Evolutionary conservation across 2,888 invertebrate species (phyloP), one percentile per base, ranked within the genome.

Genomic region (Nematopogon swammerdamellus): DNA sequence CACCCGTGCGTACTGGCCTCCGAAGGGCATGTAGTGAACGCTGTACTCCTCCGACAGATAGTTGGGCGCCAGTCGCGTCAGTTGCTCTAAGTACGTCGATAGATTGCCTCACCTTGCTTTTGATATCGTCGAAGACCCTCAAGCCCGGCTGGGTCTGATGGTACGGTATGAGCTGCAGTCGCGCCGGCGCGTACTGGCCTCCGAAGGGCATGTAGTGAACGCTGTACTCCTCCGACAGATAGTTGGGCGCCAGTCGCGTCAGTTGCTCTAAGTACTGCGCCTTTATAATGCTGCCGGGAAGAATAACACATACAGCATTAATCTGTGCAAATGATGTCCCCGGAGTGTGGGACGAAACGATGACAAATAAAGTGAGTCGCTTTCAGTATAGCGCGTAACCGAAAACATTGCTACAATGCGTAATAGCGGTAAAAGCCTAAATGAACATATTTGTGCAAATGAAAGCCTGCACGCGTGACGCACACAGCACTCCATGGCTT

Each of bases 261-360:
- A 93, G 80, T 60, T 91, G 88, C 61, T 88, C 86, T n/a, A 94
- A 77, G 67, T 93, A 94, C 56, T 88, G 82, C 58, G 86, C 87
- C 64, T 91, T 93, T 1, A 92, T 85, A 62, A 85, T 83, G 56
- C 84, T 84, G 64, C 49, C 4, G n/a, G 25, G 8, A 4, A 25
- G 5, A 25, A 4, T 8, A 25, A 25, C 25, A 25, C 25, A 25
- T 8, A 6, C 25, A 6, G 25, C 25, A 8, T 25, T 25, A 25
- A 8, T 25, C 25, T 25, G 25, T 25, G n/a, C n/a, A n/a, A n/a
- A n/a, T n/a, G n/a, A n/a, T n/a, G n/a, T n/a, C n/a, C n/a, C n/a
- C n/a, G n/a, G n/a, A n/a, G n/a, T n/a, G n/a, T n/a, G n/a, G n/a
- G n/a, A n/a, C n/a, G n/a, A n/a, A n/a, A n/a, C n/a, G n/a, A n/a